Percentiles rank a stretch among this genome's conserved stretches.
These are phyloP conservation scores for Cherax destructor DNA, from an alignment of 1,140 invertebrate genomes.

Conservation along the genomic window DNA sequence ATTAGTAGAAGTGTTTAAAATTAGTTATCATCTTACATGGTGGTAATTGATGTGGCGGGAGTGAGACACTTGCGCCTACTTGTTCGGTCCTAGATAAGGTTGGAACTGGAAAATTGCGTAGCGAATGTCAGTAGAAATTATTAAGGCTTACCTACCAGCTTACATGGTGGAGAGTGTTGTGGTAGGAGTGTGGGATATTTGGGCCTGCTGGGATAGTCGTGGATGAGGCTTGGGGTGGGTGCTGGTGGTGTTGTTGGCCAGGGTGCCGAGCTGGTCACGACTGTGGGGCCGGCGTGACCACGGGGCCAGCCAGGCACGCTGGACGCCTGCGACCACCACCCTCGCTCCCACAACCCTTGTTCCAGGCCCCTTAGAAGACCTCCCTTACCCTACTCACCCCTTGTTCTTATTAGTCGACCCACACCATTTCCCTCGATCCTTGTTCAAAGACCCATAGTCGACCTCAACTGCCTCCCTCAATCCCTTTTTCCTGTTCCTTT, in stretches of 20 bases:
- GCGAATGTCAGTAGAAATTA: too few relatives aligned
- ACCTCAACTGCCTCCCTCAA: neutral
- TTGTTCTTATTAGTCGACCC: neutral
- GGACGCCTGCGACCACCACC: slow-evolving; percentile 22
- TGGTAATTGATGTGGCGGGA: too few relatives aligned
- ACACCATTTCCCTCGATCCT: neutral
- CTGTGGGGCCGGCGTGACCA: slow-evolving; percentile 30
- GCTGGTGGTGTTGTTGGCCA: slow-evolving; percentile 29
- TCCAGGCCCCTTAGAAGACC: slow-evolving; percentile 14
- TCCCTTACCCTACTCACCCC: neutral
- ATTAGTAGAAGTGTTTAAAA: too few relatives aligned
- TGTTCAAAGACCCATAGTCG: neutral
- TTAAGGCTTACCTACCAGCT: too few relatives aligned
- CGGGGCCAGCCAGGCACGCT: slow-evolving; percentile 41
- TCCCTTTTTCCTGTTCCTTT: too few relatives aligned
- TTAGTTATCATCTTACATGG: too few relatives aligned
- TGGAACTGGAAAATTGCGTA: too few relatives aligned
- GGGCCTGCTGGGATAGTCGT: slow-evolving; percentile 4
- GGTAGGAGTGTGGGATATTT: neutral
- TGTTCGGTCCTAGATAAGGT: too few relatives aligned
- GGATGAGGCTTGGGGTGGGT: neutral
- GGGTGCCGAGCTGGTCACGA: slow-evolving; percentile 46
- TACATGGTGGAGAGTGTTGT: neutral
- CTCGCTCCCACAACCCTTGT: slow-evolving; percentile 23
- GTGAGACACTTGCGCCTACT: too few relatives aligned